phyloP scores from a whole-genome alignment of 2,888 invertebrate genomes.

The Orthonevra nobilis region DNA sequence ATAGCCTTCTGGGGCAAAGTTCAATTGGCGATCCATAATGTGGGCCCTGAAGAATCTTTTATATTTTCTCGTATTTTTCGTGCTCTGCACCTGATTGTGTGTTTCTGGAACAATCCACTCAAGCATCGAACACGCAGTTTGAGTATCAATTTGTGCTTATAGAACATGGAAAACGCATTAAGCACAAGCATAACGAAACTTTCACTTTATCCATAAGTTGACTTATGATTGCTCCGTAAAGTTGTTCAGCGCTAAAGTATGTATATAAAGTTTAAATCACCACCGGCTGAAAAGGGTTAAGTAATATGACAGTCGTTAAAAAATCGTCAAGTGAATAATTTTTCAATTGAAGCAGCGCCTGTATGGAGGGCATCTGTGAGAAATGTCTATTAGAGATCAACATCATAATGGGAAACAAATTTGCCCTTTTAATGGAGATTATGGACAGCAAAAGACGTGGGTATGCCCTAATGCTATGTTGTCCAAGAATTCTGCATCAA shows the following conservation, averaged over 20 bases:
- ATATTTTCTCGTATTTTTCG: background rate
- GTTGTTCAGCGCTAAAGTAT: no score
- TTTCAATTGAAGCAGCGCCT: constrained; percentile 49
- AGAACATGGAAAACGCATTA: constrained; percentile 49
- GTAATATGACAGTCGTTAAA: constrained; percentile 25
- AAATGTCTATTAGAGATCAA: no score
- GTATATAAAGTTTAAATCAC: no score
- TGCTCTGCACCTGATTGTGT: constrained; percentile 37
- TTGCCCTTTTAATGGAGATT: no score
- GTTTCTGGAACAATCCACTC: constrained; percentile 16
- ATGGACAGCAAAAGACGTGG: no score
- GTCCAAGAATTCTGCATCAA: no score
- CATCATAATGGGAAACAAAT: no score
- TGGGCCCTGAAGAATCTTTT: constrained; percentile 9
- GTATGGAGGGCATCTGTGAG: no score
- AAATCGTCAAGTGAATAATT: constrained; percentile 51
- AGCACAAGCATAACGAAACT: constrained; percentile 36
- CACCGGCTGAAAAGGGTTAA: constrained; percentile 24
- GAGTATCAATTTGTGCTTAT: background rate
- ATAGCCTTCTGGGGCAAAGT: background rate
- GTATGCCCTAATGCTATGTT: no score
- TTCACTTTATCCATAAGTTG: constrained; percentile 42
- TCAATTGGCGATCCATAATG: constrained; percentile 15
- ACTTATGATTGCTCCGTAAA: constrained; percentile 28
- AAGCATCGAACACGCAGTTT: constrained; percentile 3